Percentiles rank a stretch among this genome's conserved stretches.
Evolutionary conservation across 1,140 invertebrate genomes (phyloP).

Genomic region (Euura saliciscinereae): DNA sequence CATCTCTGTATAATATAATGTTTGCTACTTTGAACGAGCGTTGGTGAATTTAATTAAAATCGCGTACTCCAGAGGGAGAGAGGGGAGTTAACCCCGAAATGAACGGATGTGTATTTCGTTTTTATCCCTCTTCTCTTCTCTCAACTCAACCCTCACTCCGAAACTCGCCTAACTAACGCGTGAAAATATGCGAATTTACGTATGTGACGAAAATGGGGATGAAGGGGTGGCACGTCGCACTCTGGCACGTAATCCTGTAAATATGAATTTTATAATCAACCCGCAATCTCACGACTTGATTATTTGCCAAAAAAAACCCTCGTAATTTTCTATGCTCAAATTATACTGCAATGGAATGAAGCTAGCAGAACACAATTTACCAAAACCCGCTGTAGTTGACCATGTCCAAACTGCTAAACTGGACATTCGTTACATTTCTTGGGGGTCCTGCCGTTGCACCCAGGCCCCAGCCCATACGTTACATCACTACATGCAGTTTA

Average conservation of each 20-base stretch:
- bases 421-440: conserved; percentile 45
- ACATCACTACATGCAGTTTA: background rate
- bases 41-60: conserved; percentile 3
- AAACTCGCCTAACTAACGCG: background rate
- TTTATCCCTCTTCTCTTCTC: no score
- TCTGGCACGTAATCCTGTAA: background rate
- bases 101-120: background rate
- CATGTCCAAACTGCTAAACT: conserved; percentile 8
- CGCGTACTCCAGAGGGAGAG: background rate
- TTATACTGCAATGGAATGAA: background rate
- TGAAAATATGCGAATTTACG: background rate
- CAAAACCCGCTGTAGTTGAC: background rate
- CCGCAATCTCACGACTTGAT: no score
- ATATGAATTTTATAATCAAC: no score
- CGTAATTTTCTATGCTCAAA: conserved; percentile 18
- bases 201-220: background rate
- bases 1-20: background rate
- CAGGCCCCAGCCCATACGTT: background rate
- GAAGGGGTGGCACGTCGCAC: background rate
- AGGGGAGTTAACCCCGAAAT: background rate
- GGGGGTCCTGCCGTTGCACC: background rate
- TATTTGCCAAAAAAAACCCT: no score
- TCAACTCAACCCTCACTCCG: no score
- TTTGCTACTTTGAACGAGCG: background rate
- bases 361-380: background rate